These are phyloP conservation scores for Amblyornis subalaris DNA, from an alignment of 2,113 vertebrate genomes.

Conservation along the genomic window DNA sequence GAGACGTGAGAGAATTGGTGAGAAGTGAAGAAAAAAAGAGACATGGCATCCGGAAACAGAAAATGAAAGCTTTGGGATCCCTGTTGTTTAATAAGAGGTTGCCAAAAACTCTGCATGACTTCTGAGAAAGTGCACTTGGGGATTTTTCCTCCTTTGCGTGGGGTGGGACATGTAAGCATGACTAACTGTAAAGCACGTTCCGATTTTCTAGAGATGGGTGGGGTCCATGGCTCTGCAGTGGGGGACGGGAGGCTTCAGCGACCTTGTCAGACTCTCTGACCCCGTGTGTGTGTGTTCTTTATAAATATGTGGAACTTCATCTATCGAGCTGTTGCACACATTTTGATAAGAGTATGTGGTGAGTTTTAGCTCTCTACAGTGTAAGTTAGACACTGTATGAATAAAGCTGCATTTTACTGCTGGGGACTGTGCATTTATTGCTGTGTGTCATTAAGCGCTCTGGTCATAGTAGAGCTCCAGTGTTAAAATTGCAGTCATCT, in stretches of 20 bases:
- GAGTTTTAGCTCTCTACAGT: background rate
- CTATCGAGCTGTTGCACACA: fast-evolving
- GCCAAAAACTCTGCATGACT: background rate
- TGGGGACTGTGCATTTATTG: background rate
- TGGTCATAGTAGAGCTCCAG: background rate
- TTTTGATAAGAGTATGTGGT: background rate
- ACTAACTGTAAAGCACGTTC: background rate
- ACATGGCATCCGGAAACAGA: background rate
- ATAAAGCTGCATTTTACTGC: background rate
- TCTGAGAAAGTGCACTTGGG: background rate
- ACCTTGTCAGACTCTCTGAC: background rate
- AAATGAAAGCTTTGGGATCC: background rate
- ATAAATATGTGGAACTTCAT: background rate
- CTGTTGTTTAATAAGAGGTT: background rate
- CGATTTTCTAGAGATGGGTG: background rate
- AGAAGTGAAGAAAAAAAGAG: background rate
- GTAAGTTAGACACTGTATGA: background rate
- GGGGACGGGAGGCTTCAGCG: fast-evolving
- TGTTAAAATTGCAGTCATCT: background rate
- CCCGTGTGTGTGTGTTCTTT: fast-evolving
- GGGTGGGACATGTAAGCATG: background rate
- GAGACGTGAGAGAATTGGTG: background rate
- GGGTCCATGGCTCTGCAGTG: background rate
- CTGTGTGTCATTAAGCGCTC: background rate
- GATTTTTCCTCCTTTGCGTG: background rate